Evolutionary conservation across 2,888 invertebrate species (phyloP).

Genomic region (Calliopum simillimum): DNA sequence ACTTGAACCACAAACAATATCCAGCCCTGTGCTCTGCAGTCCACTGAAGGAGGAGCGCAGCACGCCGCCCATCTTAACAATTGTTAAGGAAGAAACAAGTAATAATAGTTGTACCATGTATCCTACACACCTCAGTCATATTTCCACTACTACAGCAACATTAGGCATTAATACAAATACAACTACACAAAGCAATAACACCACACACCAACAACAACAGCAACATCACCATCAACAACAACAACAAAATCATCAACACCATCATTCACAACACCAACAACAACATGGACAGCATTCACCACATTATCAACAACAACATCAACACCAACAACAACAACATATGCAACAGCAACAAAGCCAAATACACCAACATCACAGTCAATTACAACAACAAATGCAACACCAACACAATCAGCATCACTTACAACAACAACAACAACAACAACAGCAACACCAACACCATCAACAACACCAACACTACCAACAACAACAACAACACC

Average conservation of each 20-base stretch:
- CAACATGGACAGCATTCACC: conserved; percentile 54
- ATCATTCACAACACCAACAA: conserved; percentile 55
- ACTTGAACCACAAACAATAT: conserved; percentile 71
- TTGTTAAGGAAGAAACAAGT: conserved; percentile 80
- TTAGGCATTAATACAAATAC: conserved; percentile 54
- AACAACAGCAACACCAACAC: conserved; percentile 53
- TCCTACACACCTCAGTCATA: conserved; percentile 58
- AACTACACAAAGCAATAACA: conserved; percentile 55
- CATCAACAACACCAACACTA: conserved; percentile 50
- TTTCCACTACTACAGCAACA: conserved; percentile 57
- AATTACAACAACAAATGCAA: conserved; percentile 57
- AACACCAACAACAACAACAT: conserved; percentile 51
- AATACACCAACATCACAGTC: conserved; percentile 52
- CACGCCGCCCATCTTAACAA: conserved; percentile 74
- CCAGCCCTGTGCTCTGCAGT: conserved; percentile 70
- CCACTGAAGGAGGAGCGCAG: conserved; percentile 75
- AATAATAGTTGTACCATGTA: conserved; percentile 74
- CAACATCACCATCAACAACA: conserved; percentile 50
- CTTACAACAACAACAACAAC: conserved; percentile 56
- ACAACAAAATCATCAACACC: conserved; percentile 50
- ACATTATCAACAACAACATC: conserved; percentile 49
- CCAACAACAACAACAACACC: conserved; percentile 52
- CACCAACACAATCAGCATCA: conserved; percentile 59
- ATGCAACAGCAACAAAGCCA: conserved; percentile 59
- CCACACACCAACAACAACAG: conserved; percentile 49